These are phyloP conservation scores for Helicoverpa zea DNA, from an alignment of 1,140 invertebrate genomes.

Conservation along the genomic window DNA sequence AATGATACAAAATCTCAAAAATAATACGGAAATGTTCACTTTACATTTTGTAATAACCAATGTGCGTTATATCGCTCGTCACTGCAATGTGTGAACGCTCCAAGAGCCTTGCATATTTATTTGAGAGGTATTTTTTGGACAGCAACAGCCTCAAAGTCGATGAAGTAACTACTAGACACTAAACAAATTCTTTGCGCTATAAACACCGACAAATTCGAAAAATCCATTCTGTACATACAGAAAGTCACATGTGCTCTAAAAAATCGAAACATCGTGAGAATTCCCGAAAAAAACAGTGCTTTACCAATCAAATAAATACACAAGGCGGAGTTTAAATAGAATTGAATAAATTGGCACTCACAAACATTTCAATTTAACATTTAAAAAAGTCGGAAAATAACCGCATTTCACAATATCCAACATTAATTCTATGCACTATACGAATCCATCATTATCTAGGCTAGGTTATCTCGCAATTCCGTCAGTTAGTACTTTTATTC, in stretches of 20 bases:
- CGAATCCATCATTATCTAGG: background rate
- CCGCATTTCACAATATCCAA: background rate
- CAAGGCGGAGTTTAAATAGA: background rate
- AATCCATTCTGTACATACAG: background rate
- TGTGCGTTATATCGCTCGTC: slow-evolving; percentile 57
- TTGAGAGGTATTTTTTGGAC: background rate
- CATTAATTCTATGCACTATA: slow-evolving; percentile 14
- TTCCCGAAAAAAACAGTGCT: too few relatives aligned
- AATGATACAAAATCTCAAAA: slow-evolving; percentile 69
- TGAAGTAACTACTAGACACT: too few relatives aligned
- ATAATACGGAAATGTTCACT: slow-evolving; percentile 58
- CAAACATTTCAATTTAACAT: slow-evolving; percentile 11
- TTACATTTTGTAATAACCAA: slow-evolving; percentile 55
- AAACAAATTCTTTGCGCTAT: too few relatives aligned
- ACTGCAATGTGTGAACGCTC: slow-evolving; percentile 31
- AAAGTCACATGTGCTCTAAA: background rate
- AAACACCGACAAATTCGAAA: too few relatives aligned
- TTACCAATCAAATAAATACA: slow-evolving; percentile 18
- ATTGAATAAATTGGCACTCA: slow-evolving; percentile 9
- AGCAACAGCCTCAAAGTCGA: background rate
- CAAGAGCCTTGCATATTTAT: slow-evolving; percentile 3
- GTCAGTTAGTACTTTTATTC: background rate
- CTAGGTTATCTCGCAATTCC: slow-evolving; percentile 31
- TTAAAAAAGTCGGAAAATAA: background rate
- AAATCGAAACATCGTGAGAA: too few relatives aligned